These are phyloP conservation scores for Myxocyprinus asiaticus DNA, from an alignment of 2,113 vertebrate species.

Conservation along the genomic window DNA sequence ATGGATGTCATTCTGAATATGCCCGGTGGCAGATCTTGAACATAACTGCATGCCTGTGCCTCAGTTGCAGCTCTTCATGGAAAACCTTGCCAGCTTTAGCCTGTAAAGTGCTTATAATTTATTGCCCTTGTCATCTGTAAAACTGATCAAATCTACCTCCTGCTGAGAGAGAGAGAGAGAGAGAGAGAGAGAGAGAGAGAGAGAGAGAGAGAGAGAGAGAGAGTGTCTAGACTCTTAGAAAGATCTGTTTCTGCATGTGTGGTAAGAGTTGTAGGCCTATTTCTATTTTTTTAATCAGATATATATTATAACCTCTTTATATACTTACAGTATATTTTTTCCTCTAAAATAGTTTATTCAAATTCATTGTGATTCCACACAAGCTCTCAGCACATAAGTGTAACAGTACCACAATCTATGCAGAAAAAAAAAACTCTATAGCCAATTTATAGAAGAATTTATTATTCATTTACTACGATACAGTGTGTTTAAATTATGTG, in stretches of 20 bases:
- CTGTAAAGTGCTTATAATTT: slow-evolving; percentile 55
- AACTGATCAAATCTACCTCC: slow-evolving; percentile 54
- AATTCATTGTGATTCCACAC: too few species aligned
- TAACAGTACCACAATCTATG: too few species aligned
- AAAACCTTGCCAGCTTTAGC: slow-evolving; percentile 39
- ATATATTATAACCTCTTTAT: too few species aligned
- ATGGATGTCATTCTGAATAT: slow-evolving; percentile 11
- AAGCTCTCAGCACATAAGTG: too few species aligned
- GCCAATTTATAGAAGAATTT: too few species aligned
- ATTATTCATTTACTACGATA: too few species aligned
- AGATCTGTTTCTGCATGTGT: slow-evolving; percentile 21
- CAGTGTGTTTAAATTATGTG: too few species aligned
- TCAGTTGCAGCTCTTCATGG: slow-evolving; percentile 21
- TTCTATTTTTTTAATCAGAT: too few species aligned
- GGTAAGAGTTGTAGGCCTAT: background rate
- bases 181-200: too few species aligned
- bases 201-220: background rate
- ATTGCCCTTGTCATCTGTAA: slow-evolving; percentile 55
- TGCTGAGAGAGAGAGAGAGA: slow-evolving; percentile 21
- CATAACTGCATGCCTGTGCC: background rate
- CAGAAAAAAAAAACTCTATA: too few species aligned
- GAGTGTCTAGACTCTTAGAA: slow-evolving; percentile 6
- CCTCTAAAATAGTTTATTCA: too few species aligned
- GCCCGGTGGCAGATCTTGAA: slow-evolving; percentile 14
- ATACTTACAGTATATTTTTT: too few species aligned